Conservation (phyloP, 2,797 vertebrate species). For the Hipposideros larvatus region DNA sequence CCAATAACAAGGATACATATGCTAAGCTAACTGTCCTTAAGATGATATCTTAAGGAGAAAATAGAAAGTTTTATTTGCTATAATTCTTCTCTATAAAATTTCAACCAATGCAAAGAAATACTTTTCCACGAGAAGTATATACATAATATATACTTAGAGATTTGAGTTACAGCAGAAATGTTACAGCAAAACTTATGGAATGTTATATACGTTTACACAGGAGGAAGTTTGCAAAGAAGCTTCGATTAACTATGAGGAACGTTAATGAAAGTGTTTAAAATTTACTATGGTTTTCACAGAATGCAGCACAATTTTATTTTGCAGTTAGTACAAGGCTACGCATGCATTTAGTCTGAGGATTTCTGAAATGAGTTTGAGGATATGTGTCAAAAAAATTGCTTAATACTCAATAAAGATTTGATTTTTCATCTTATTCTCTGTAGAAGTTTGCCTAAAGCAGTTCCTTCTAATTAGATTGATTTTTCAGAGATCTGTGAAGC, state of each 20-base stretch:
- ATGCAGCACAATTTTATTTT: neutral
- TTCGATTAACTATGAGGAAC: neutral
- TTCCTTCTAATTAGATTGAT: neutral
- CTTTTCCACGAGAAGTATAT: neutral
- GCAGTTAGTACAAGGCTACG: neutral
- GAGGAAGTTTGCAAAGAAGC: neutral
- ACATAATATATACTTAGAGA: neutral
- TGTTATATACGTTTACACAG: neutral
- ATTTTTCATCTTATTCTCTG: neutral
- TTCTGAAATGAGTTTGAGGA: neutral
- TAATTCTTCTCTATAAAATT: constrained; percentile 10
- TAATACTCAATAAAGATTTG: neutral
- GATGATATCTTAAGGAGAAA: neutral
- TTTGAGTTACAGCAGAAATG: neutral
- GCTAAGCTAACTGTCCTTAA: neutral
- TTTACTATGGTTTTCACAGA: neutral
- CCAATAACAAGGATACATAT: neutral
- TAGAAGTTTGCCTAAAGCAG: neutral
- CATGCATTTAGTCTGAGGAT: neutral
- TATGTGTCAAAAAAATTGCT: neutral
- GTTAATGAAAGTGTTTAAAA: neutral
- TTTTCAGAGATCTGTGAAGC: constrained; percentile 10
- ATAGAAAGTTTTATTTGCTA: neutral
- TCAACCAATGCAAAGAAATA: neutral
- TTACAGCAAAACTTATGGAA: neutral